phyloP scores from a whole-genome alignment of 2,797 vertebrate species.

The Myiothlypis coronata region DNA sequence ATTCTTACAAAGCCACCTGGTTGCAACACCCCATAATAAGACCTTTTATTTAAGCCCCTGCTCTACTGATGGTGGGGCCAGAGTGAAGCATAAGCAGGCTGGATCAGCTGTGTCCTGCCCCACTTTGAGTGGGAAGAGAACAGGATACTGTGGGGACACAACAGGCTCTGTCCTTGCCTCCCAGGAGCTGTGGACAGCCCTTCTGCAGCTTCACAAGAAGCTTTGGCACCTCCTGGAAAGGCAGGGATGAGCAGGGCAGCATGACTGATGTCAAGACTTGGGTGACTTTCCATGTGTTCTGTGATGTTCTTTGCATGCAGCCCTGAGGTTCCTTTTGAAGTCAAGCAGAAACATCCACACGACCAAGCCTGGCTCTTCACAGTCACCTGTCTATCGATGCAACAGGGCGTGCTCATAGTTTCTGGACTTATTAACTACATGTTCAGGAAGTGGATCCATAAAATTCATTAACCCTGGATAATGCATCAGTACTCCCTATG shows the following conservation, averaged over 20 bases:
- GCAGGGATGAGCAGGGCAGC: not conserved
- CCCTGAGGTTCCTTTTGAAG: not conserved
- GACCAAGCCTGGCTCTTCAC: not conserved
- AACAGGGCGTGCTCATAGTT: not conserved
- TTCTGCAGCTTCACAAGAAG: not conserved
- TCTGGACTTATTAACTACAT: not conserved
- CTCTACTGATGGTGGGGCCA: not conserved
- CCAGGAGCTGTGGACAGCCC: not conserved
- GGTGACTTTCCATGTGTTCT: not conserved
- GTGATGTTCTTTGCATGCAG: not conserved
- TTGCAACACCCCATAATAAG: not conserved
- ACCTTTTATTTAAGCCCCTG: not conserved
- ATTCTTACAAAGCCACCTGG: not conserved
- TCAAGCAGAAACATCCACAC: not conserved
- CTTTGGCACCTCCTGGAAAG: not conserved
- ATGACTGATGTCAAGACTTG: not conserved
- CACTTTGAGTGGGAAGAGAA: not conserved
- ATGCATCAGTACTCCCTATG: not conserved
- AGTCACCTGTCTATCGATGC: accelerated
- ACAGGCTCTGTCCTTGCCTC: not conserved
- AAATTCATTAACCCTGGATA: not conserved
- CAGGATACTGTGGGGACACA: not conserved
- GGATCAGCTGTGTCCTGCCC: not conserved
- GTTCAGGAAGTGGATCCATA: not conserved
- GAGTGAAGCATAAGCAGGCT: not conserved